A percentile compares a stretch with the other conserved stretches of the same genome.
These are phyloP conservation scores for Mirza zaza DNA, from an alignment of 2,113 vertebrate genomes.

Conservation along the genomic window DNA sequence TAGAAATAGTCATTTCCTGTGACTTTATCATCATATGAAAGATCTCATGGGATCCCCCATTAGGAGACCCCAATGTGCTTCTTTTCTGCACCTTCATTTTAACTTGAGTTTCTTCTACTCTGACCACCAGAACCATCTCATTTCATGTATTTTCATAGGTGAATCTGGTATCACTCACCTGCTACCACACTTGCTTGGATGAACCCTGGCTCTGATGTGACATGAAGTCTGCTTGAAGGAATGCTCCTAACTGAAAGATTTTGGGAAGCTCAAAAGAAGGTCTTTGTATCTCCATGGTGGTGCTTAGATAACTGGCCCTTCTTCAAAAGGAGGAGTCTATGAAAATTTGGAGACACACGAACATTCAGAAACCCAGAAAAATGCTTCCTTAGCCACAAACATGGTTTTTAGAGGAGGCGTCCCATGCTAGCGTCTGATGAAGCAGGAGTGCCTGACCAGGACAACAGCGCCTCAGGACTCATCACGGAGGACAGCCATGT, in stretches of 20 bases:
- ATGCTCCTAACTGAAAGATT: background rate
- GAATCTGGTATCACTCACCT: fast-evolving
- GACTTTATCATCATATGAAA: background rate
- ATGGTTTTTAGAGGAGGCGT: too few relatives aligned
- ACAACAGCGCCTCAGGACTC: too few relatives aligned
- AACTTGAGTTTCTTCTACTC: background rate
- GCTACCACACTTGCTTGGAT: fast-evolving
- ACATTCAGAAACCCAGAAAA: background rate
- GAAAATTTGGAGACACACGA: fast-evolving
- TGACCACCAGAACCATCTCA: background rate
- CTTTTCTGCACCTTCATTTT: background rate
- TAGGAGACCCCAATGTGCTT: background rate
- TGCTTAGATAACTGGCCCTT: background rate
- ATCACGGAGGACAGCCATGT: fast-evolving
- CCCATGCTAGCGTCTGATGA: fast-evolving
- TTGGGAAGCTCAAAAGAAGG: background rate
- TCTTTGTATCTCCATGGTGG: fast-evolving
- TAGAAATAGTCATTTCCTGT: too few relatives aligned
- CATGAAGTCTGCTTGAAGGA: background rate
- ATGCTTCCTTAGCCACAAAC: background rate
- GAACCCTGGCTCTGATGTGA: fast-evolving
- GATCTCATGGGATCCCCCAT: background rate
- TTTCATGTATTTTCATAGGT: fast-evolving
- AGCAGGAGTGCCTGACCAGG: fast-evolving
- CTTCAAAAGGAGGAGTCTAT: background rate